phyloP scores from a whole-genome alignment of 1,140 invertebrate genomes.

The Drosophila asahinai region DNA sequence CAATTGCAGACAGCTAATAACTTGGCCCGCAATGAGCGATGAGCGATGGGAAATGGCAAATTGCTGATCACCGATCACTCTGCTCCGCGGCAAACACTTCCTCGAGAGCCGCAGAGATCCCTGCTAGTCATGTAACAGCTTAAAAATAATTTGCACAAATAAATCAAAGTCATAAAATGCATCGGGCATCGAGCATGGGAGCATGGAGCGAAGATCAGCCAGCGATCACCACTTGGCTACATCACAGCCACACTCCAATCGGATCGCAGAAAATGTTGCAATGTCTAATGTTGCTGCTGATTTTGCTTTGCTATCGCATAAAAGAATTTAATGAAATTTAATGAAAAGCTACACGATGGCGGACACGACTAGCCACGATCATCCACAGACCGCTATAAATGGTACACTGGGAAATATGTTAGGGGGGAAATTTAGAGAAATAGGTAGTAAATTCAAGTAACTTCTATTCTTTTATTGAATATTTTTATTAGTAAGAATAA shows the following conservation, averaged over 20 bases:
- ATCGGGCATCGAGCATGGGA: conserved; percentile 24
- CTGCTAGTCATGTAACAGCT: conserved; percentile 69
- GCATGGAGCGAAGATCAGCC: conserved; percentile 47
- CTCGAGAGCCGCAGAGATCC: conserved; percentile 48
- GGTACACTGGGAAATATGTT: neutral
- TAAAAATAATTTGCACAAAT: conserved; percentile 81
- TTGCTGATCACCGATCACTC: conserved; percentile 35
- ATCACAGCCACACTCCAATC: conserved; percentile 6
- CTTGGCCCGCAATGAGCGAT: conserved; percentile 67
- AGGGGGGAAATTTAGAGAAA: neutral
- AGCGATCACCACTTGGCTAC: conserved; percentile 13
- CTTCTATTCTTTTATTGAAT: too few species aligned
- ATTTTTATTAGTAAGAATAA: neutral
- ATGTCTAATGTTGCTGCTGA: conserved; percentile 39
- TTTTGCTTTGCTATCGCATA: conserved; percentile 73
- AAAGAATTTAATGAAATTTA: conserved; percentile 84
- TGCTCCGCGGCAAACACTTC: conserved; percentile 68
- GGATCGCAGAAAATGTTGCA: conserved; percentile 49
- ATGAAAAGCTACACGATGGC: conserved; percentile 80
- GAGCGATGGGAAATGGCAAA: conserved; percentile 42
- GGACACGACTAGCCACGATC: conserved; percentile 63
- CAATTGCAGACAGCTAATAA: conserved; percentile 81
- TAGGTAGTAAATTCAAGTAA: neutral
- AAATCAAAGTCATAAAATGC: conserved; percentile 81
- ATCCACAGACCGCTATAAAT: conserved; percentile 16